These are phyloP conservation scores for Anodontia alba DNA, from an alignment of 2,888 invertebrate genomes.

Conservation along the genomic window DNA sequence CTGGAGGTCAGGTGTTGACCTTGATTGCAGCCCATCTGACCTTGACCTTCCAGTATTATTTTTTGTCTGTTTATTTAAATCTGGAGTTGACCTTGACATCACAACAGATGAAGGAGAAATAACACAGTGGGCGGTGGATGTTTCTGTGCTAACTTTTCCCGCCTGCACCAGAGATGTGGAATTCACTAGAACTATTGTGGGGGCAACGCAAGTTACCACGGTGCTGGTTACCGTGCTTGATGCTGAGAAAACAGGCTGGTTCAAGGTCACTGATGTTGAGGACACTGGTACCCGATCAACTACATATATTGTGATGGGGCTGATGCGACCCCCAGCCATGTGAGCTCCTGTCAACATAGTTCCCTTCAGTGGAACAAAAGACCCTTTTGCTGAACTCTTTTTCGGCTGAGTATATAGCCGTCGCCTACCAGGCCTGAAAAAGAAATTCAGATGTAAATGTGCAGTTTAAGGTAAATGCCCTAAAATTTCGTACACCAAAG, in stretches of 20 bases:
- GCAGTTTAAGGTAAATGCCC: too few species aligned
- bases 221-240: neutral
- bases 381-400: neutral
- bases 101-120: neutral
- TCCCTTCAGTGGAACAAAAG: neutral
- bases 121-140: neutral
- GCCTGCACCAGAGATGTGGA: neutral
- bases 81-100: neutral
- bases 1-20: neutral
- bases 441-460: neutral
- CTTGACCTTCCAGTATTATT: neutral
- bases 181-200: conserved; percentile 37
- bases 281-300: conserved; percentile 19
- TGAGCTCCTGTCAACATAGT: neutral
- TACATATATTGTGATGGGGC: conserved; percentile 38
- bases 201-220: conserved; percentile 29
- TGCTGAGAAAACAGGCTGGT: neutral
- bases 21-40: neutral
- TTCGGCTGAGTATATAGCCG: neutral
- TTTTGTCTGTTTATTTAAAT: neutral
- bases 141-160: neutral
- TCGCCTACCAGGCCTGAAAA: neutral
- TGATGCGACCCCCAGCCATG: neutral
- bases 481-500: too few species aligned
- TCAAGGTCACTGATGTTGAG: neutral